phyloP scores from a whole-genome alignment of 1,140 invertebrate species.

The Atopsyche davidsoni region DNA sequence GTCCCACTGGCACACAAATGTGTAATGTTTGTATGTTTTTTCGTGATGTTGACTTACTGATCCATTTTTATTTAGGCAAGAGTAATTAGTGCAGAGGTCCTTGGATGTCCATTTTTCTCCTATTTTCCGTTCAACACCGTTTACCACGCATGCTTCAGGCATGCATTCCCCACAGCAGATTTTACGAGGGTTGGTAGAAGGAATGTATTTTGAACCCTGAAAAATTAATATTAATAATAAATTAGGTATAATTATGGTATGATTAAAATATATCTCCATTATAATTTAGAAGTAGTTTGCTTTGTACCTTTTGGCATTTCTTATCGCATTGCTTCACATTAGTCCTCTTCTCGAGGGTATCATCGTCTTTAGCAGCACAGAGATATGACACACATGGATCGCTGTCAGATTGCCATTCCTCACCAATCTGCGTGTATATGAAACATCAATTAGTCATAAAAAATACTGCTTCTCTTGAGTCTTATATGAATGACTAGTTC shows the following conservation, averaged over 20 bases:
- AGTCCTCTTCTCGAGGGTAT: conserved; percentile 43
- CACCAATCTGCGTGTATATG: conserved; percentile 7
- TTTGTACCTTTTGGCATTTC: conserved; percentile 22
- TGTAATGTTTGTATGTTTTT: background rate
- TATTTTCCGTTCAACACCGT: conserved; percentile 44
- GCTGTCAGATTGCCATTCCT: conserved; percentile 36
- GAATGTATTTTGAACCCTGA: conserved; percentile 25
- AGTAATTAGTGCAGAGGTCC: conserved; percentile 55
- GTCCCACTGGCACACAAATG: background rate
- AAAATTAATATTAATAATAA: conserved; percentile 6
- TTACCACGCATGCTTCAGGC: conserved; percentile 54
- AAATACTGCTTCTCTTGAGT: too few species aligned
- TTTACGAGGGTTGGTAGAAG: conserved; percentile 8
- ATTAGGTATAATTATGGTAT: conserved; percentile 6
- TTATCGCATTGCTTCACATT: conserved; percentile 40
- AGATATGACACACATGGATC: conserved; percentile 50
- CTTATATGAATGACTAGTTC: too few species aligned
- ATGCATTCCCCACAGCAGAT: conserved; percentile 62
- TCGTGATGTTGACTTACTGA: conserved; percentile 37
- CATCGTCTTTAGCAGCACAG: conserved; percentile 43
- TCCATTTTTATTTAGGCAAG: conserved; percentile 49
- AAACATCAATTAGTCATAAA: too few species aligned
- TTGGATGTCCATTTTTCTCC: conserved; percentile 51
- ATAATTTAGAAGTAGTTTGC: too few species aligned
- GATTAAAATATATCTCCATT: background rate